Evolutionary conservation across 2,888 invertebrate genomes (phyloP), one percentile per base, ranked within the genome.

Genomic region (Zhuqinia jingwanae): DNA sequence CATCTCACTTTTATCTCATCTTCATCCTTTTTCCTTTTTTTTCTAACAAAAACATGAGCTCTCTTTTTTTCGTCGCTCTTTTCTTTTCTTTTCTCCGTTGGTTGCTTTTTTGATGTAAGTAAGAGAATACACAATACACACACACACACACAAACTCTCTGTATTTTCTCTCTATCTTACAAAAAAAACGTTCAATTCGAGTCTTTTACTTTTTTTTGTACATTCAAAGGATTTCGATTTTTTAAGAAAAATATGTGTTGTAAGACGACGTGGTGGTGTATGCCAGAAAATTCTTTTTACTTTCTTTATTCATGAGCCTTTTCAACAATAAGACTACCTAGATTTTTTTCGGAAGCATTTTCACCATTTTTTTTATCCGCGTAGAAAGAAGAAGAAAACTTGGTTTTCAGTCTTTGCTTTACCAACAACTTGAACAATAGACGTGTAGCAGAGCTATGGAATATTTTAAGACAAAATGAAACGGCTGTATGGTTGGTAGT

Each of bases 41-140:
- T 60, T 45, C 58, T 77, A 70, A 85, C 70, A 82, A 68, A 79
- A 85, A 85, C 73, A 85, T 78, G 84, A 85, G 79, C 83, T 77
- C 25, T 84, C 42, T 25, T 75, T 36, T 75, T 27, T 45, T 42
- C 20, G 8, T 58, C 20, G 11, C 15, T 70, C 25, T 15, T 36
- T 22, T 20, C 15, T 5, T n/a, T n/a, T n/a, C n/a, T 20, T 30
- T 56, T 56, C 15, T n/a, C 36, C 20, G 5, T 36, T 60, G 22
- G 25, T 60, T 22, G 17, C 15, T 17, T 10, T 25, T 6, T n/a
- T 45, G 45, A 47, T 70, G 47, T 8, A 70, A 45, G 47, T 45
- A 70, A 25, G 70, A 47, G 47, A 47, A 47, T 70, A 70, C n/a
- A n/a, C n/a, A n/a, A n/a, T n/a, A n/a, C n/a, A 15, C 47, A 68